phyloP scores from a whole-genome alignment of 2,113 vertebrate species.

The Eurystomus gularis region DNA sequence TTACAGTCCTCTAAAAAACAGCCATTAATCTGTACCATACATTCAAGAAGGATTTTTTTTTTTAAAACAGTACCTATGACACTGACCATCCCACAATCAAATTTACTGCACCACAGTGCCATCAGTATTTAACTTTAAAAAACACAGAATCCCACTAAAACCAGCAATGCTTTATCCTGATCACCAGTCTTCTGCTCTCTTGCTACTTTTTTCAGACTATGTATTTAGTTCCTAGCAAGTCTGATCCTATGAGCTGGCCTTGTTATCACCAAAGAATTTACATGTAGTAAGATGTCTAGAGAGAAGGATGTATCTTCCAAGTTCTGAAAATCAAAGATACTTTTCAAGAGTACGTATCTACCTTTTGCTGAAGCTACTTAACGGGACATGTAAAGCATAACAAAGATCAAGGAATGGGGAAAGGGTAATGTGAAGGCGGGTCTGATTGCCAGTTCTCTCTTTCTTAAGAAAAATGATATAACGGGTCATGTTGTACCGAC shows the following conservation, averaged over 20 bases:
- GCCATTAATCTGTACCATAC: neutral
- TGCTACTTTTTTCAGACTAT: neutral
- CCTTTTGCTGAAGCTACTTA: neutral
- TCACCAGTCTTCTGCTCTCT: neutral
- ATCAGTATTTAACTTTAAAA: neutral
- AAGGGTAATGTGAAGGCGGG: neutral
- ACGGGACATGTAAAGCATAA: neutral
- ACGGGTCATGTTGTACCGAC: neutral
- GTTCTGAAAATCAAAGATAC: neutral
- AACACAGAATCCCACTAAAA: neutral
- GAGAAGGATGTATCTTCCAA: neutral
- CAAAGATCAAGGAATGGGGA: neutral
- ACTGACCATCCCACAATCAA: neutral
- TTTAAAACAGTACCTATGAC: neutral
- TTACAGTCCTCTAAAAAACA: neutral
- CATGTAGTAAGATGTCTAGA: neutral
- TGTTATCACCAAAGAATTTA: neutral
- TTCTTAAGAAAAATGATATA: neutral
- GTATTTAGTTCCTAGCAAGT: neutral
- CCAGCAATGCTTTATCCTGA: accelerated
- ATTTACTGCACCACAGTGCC: neutral
- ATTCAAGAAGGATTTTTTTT: neutral
- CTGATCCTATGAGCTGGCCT: neutral
- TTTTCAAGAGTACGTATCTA: neutral
- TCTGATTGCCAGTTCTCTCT: neutral